These are phyloP conservation scores for Ochropleura plecta DNA, from an alignment of 2,888 invertebrate genomes.

Conservation along the genomic window DNA sequence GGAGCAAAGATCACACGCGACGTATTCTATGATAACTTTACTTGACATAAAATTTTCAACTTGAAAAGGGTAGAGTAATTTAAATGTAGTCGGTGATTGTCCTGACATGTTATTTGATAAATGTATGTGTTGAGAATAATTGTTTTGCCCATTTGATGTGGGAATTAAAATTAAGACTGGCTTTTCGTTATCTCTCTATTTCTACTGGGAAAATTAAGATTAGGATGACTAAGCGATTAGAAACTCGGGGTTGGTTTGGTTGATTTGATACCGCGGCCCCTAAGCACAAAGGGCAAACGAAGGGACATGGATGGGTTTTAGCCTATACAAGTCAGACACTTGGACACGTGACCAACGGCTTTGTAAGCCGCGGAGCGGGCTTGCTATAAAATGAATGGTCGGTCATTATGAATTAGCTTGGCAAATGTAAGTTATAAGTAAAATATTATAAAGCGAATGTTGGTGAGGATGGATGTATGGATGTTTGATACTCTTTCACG, in stretches of 20 bases:
- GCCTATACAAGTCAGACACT: no score
- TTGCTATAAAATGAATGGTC: neutral
- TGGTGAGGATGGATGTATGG: no score
- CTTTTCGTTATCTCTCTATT: neutral
- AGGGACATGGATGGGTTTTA: no score
- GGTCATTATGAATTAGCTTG: neutral
- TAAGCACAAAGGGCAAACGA: no score
- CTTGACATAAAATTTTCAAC: conserved; percentile 28
- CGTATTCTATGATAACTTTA: conserved; percentile 19
- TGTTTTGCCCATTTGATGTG: neutral
- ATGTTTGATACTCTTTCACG: no score
- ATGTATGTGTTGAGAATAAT: conserved; percentile 8
- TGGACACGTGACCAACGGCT: neutral
- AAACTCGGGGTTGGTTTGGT: no score
- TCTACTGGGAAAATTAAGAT: neutral
- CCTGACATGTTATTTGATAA: conserved; percentile 12
- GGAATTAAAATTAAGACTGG: conserved; percentile 1
- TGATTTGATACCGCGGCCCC: no score
- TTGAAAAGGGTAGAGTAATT: conserved; percentile 54
- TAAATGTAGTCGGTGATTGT: conserved; percentile 29
- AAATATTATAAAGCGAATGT: no score
- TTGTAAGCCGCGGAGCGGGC: neutral
- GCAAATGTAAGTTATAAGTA: neutral
- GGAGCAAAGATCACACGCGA: conserved; percentile 13
- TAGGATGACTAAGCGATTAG: neutral